Percentiles rank a stretch among this genome's conserved stretches.
phyloP scores from a whole-genome alignment of 2,797 vertebrate genomes.

The Cryptoprocta ferox region DNA sequence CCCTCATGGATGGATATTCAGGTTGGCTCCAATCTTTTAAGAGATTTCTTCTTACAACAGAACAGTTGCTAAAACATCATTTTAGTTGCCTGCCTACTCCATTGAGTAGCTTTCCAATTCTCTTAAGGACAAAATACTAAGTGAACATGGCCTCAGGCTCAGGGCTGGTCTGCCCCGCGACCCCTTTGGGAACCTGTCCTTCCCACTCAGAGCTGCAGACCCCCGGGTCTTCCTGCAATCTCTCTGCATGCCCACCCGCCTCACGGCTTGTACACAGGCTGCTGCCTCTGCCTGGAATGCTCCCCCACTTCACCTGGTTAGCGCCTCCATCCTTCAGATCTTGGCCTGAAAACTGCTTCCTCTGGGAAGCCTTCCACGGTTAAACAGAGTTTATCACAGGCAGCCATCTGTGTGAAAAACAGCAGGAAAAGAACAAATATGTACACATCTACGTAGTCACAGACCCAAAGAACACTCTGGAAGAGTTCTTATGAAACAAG shows the following conservation, averaged over 20 bases:
- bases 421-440: not conserved
- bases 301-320: not conserved
- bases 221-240: not conserved
- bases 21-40: not conserved
- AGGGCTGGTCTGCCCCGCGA: not conserved
- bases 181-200: not conserved
- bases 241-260: accelerated
- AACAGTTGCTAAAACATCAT: too few relatives aligned
- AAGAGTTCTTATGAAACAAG: not conserved
- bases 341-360: not conserved
- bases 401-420: not conserved
- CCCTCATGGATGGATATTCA: not conserved
- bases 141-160: not conserved
- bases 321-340: not conserved
- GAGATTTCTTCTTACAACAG: not conserved
- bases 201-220: not conserved
- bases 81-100: too few relatives aligned
- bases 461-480: not conserved
- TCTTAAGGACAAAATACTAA: not conserved
- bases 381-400: not conserved
- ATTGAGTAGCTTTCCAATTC: not conserved
- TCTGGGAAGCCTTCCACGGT: not conserved
- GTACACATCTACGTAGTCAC: too few relatives aligned
- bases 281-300: not conserved
- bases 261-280: not conserved